Conservation (phyloP, 2,113 vertebrate genomes). For the Ictalurus punctatus region DNA sequence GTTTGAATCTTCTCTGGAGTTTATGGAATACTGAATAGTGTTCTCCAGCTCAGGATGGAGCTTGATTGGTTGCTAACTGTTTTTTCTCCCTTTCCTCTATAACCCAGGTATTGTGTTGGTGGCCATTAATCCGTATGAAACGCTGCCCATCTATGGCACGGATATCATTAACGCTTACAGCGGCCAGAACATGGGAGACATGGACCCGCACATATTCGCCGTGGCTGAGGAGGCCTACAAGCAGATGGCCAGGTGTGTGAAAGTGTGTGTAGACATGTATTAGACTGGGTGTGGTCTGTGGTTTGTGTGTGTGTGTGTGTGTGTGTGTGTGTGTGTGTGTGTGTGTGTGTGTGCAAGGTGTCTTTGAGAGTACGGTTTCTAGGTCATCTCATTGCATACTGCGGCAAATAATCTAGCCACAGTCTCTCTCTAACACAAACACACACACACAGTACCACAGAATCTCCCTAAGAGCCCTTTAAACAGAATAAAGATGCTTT, state of each 20-base stretch:
- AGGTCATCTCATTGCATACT: constrained; percentile 62
- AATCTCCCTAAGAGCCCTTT: not conserved
- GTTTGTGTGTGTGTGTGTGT: constrained; percentile 46
- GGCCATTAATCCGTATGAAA: constrained; percentile 97
- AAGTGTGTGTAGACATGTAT: constrained; percentile 48
- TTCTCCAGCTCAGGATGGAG: not conserved
- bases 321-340: not conserved
- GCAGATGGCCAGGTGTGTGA: constrained; percentile 95
- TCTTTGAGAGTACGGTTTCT: constrained; percentile 60
- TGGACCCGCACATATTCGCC: constrained; percentile 98
- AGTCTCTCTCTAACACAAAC: constrained; percentile 43
- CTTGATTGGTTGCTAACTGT: not conserved
- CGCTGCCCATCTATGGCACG: constrained; percentile 92
- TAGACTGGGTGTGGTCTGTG: not conserved
- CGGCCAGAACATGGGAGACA: constrained; percentile 98
- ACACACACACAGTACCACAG: not conserved
- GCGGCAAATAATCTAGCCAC: constrained; percentile 65
- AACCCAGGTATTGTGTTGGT: constrained; percentile 91
- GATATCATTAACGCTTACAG: constrained; percentile 99
- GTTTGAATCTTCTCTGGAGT: not conserved
- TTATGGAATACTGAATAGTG: not conserved
- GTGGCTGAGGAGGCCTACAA: constrained; percentile 98
- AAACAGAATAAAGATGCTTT: not conserved
- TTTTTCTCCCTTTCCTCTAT: not conserved
- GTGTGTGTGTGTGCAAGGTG: not conserved